Evolutionary conservation across 2,797 vertebrate species (phyloP).

Genomic region (Cossypha heuglini): DNA sequence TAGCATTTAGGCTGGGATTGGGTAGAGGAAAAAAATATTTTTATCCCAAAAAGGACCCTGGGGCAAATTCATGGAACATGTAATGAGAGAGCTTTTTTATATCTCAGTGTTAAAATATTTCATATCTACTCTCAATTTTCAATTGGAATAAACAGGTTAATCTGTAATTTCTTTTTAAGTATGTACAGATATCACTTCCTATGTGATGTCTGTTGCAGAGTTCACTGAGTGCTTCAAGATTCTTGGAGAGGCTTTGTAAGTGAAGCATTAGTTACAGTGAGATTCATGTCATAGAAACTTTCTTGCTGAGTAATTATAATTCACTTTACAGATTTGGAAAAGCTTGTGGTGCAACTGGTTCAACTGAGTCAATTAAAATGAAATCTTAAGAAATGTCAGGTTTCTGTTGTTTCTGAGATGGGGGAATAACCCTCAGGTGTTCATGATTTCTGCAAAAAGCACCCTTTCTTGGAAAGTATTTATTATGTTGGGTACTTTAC

Average conservation of each 20-base stretch:
- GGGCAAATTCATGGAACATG: background rate
- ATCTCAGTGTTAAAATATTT: background rate
- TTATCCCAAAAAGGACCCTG: background rate
- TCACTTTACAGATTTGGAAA: background rate
- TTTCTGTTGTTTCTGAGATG: background rate
- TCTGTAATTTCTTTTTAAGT: background rate
- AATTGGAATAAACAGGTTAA: background rate
- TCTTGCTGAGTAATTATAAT: conserved; percentile 21
- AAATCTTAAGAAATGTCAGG: background rate
- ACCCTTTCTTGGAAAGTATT: background rate
- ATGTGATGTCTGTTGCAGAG: background rate
- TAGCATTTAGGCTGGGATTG: background rate
- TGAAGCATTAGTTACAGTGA: background rate
- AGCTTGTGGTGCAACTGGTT: background rate
- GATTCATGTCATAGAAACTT: background rate
- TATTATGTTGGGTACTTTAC: background rate
- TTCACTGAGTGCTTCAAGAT: background rate
- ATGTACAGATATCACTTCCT: background rate
- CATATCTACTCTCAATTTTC: background rate
- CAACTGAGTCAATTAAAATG: background rate
- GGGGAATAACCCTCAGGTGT: background rate
- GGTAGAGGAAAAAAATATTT: background rate
- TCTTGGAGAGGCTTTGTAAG: background rate
- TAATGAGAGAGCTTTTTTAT: background rate
- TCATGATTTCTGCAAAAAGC: background rate